Conservation (phyloP, 53 echinoderm and acorn worm genomes). For the Temnopleurus reevesii region DNA sequence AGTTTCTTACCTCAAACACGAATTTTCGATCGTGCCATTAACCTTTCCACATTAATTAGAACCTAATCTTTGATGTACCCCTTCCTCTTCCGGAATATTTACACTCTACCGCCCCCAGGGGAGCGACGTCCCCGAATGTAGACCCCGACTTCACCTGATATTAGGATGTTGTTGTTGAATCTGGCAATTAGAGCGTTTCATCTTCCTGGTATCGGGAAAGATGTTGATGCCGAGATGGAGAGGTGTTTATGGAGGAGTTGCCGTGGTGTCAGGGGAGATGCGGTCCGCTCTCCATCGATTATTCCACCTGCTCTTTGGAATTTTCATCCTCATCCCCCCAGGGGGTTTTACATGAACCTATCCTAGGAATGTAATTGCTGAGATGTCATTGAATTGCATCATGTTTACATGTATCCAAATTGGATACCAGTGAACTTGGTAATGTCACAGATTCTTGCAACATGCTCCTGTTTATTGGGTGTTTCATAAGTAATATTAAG, state of each 20-base stretch:
- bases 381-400: too few relatives aligned
- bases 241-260: background rate
- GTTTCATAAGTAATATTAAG: too few relatives aligned
- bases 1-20: too few relatives aligned
- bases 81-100: background rate
- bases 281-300: background rate
- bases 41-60: background rate
- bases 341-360: too few relatives aligned
- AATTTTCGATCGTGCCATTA: background rate
- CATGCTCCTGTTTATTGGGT: too few relatives aligned
- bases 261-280: background rate
- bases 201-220: background rate
- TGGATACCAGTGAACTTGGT: too few relatives aligned
- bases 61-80: background rate
- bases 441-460: too few relatives aligned
- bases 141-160: background rate
- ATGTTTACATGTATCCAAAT: too few relatives aligned
- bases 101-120: background rate
- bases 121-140: background rate
- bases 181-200: constrained; percentile 17
- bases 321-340: too few relatives aligned
- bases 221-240: background rate
- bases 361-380: too few relatives aligned
- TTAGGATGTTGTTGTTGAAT: constrained; percentile 23
- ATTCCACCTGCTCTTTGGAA: background rate